Evolutionary conservation across 2,113 vertebrate genomes (phyloP).

Genomic region (Eubucco bourcierii): DNA sequence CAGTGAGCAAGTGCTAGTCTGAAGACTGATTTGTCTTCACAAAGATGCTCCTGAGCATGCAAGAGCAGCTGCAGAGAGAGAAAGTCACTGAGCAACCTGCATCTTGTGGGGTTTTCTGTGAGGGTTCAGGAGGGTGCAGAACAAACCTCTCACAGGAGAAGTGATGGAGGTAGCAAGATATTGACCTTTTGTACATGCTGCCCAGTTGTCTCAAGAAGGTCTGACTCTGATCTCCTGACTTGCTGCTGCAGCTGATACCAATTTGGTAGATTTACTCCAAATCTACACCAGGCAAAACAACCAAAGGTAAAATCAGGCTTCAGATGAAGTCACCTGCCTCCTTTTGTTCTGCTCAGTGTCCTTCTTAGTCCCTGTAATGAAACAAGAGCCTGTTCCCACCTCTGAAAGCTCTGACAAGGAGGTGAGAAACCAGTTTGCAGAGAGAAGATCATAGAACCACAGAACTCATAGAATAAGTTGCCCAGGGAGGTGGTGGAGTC

Average conservation of each 20-base stretch:
- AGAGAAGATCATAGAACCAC: no score
- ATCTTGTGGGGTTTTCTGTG: background rate
- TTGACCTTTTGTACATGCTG: fast-evolving
- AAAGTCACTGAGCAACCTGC: background rate
- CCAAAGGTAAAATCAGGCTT: background rate
- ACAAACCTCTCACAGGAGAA: background rate
- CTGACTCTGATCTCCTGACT: background rate
- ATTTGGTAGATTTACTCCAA: background rate
- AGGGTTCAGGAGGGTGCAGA: background rate
- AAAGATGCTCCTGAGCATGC: background rate
- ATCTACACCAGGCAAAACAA: background rate
- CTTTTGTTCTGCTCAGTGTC: background rate
- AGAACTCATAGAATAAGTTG: no score
- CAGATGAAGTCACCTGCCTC: background rate
- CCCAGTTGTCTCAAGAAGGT: background rate
- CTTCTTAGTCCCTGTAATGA: background rate
- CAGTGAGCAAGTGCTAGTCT: background rate
- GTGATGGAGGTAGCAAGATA: background rate
- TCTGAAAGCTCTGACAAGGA: background rate
- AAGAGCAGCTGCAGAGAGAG: background rate
- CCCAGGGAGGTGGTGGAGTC: no score
- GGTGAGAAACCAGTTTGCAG: background rate
- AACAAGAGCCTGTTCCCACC: background rate
- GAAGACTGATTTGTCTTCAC: background rate
- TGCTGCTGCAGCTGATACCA: fast-evolving